These are phyloP conservation scores for Oxyruncus cristatus DNA, from an alignment of 2,113 vertebrate genomes.

Conservation along the genomic window DNA sequence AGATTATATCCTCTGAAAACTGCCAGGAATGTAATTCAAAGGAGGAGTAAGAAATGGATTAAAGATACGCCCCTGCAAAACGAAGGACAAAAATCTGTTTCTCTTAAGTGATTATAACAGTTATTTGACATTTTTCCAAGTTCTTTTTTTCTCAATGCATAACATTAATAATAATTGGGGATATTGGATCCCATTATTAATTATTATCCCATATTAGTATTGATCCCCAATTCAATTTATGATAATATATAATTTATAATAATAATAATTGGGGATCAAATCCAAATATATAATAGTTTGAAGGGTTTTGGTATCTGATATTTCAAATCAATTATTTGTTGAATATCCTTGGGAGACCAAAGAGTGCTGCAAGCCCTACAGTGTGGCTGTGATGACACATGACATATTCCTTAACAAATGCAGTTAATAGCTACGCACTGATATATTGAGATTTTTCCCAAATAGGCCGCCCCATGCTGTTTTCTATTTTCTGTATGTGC, in stretches of 20 bases:
- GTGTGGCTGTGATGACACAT: not conserved
- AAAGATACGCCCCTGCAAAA: not conserved
- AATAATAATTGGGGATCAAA: not conserved
- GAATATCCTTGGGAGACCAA: not conserved
- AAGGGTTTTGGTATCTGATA: not conserved
- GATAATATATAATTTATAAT: not conserved
- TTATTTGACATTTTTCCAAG: not conserved
- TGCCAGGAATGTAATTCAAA: not conserved
- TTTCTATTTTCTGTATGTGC: not conserved
- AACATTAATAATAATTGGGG: not conserved
- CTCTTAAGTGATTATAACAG: not conserved
- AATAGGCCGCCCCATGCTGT: not conserved
- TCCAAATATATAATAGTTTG: not conserved
- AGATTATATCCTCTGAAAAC: not conserved
- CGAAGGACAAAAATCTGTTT: not conserved
- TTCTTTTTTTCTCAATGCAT: not conserved
- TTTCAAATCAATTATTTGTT: not conserved
- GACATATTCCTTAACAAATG: slow-evolving; percentile 7
- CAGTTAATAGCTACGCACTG: not conserved
- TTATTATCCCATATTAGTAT: not conserved
- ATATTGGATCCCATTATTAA: not conserved
- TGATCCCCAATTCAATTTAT: not conserved
- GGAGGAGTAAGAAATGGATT: not conserved
- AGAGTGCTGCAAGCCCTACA: not conserved
- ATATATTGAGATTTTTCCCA: not conserved